Percentiles rank a stretch among this genome's conserved stretches.
phyloP scores from a whole-genome alignment of 2,888 invertebrate genomes.

The Philereme transversata region DNA sequence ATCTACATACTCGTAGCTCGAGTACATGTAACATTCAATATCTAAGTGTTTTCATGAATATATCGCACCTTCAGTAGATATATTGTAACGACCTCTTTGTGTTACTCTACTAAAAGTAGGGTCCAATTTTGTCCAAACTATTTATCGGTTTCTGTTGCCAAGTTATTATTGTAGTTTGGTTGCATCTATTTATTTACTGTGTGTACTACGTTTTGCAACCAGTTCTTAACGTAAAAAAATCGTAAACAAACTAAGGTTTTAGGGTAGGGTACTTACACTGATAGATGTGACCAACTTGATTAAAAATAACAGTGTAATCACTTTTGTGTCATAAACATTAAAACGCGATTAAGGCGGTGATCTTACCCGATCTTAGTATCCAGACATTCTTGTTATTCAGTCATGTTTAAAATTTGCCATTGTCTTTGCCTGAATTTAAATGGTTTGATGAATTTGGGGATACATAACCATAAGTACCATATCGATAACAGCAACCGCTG shows the following conservation, averaged over 20 bases:
- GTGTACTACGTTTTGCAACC: no score
- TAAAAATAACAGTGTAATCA: neutral
- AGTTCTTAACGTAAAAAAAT: no score
- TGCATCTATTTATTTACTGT: no score
- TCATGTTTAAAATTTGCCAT: slow-evolving; percentile 32
- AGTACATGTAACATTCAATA: neutral
- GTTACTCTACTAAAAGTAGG: no score
- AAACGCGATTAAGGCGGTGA: neutral
- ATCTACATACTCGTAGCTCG: neutral
- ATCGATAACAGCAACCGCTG: neutral
- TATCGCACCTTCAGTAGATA: no score
- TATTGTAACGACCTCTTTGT: neutral
- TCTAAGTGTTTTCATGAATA: no score
- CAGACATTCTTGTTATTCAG: slow-evolving; percentile 29
- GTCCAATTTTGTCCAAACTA: no score
- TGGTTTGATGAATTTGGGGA: neutral
- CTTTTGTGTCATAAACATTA: no score
- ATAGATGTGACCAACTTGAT: neutral
- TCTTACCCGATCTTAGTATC: slow-evolving; percentile 13
- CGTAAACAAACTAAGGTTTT: neutral
- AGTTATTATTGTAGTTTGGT: no score
- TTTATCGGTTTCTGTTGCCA: no score
- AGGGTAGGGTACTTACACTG: no score
- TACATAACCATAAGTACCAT: neutral
- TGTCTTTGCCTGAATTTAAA: slow-evolving; percentile 9